Base-by-base conservation (phyloP, 2,888 invertebrate genomes). In the Heteromurus nitidus region DNA sequence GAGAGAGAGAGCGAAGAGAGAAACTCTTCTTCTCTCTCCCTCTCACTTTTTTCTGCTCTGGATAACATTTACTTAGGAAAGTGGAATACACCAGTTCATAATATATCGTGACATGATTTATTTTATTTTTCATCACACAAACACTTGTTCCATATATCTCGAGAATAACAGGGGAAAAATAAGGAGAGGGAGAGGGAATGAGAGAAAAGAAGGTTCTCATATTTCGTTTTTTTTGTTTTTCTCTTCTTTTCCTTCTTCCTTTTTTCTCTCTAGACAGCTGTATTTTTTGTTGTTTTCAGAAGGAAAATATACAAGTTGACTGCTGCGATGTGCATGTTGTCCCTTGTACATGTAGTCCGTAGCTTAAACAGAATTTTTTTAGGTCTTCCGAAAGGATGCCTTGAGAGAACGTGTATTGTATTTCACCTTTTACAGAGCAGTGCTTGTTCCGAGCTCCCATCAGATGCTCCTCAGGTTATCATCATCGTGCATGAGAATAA, bases 111-210 rank as follows among this genome's bases (percentile, higher is more conserved):
- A 70, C 70, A 70, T 70, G 70, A 70, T 70, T 70, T 70, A 70
- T 70, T 70, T 65, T 69, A 69, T 55, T 70, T 70, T 70, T 70
- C 70, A 58, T 42, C 36, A 58, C 68, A 68, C 44, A 67, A 67
- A 67, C 62, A 67, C 55, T 69, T 58, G 70, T 72, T 42, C 44
- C 20, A 58, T 58, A 60, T 50, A 68, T 62, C 31, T 62, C 24
- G 18, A n/a, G 31, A 5, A 31, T 13, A 60, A 26, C 13, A 28
- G 30, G 11, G 22, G 18, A 60, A 31, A n/a, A n/a, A n/a, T n/a
- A n/a, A n/a, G n/a, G n/a, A n/a, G n/a, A n/a, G n/a, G 44, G 44
- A 30, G 31, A 55, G 20, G 20, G 20, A 24, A 47, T n/a, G 9
- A n/a, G 47, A 47, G 26, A 55, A n/a, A 26, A 24, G 11, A 26